Percentiles rank a stretch among this genome's conserved stretches.
Evolutionary conservation across 2,888 invertebrate species (phyloP).

Genomic region (Lissonota sp.): DNA sequence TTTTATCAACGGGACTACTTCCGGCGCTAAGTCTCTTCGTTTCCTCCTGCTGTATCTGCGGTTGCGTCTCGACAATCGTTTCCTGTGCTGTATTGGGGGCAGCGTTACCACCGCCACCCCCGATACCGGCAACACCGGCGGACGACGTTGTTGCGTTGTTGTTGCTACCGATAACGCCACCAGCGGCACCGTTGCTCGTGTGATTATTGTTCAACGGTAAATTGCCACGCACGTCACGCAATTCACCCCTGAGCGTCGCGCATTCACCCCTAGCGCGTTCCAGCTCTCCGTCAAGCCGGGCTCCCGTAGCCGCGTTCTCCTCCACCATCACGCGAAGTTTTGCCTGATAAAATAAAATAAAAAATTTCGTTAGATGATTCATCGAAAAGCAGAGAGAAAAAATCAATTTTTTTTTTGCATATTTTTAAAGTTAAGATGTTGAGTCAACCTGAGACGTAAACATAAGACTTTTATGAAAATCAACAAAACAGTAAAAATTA

Average conservation of each 20-base stretch:
- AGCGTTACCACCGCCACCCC: conserved; percentile 65
- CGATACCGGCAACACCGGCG: conserved; percentile 68
- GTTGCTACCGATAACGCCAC: conserved; percentile 81
- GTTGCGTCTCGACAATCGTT: conserved; percentile 68
- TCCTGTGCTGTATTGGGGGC: conserved; percentile 76
- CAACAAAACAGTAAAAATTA: no score
- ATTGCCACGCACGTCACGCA: conserved; percentile 85
- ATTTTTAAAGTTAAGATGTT: no score
- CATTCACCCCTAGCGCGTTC: conserved; percentile 88
- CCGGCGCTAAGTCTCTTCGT: conserved; percentile 78
- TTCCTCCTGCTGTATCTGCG: conserved; percentile 71
- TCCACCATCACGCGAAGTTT: conserved; percentile 95
- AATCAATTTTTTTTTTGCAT: no score
- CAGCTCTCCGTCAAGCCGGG: conserved; percentile 86
- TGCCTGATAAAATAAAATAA: conserved; percentile 84
- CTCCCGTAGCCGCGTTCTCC: conserved; percentile 88
- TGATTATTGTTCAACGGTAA: conserved; percentile 79
- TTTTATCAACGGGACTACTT: conserved; percentile 81
- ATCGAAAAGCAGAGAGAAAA: background rate
- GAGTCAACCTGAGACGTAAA: no score
- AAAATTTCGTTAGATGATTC: conserved; percentile 4
- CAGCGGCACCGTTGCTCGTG: conserved; percentile 69
- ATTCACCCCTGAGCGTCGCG: conserved; percentile 85
- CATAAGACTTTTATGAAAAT: no score
- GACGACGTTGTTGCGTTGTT: conserved; percentile 73